A percentile compares a stretch with the other conserved stretches of the same genome.
phyloP scores from a whole-genome alignment of 2,888 invertebrate genomes.

The Anorthoa munda region DNA sequence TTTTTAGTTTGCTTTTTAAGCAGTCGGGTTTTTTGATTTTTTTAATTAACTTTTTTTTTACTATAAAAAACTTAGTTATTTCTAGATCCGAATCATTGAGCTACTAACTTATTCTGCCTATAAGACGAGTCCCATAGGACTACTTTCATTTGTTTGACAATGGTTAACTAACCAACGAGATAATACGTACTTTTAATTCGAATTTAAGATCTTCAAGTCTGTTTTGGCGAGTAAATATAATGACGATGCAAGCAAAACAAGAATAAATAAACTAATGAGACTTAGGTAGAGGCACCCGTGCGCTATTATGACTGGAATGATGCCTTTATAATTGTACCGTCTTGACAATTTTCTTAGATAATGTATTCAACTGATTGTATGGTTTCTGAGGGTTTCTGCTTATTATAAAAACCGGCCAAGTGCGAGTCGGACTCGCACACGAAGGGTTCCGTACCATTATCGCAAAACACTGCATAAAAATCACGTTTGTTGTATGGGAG shows the following conservation, averaged over 20 bases:
- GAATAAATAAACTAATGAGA: background rate
- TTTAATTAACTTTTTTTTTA: too few relatives aligned
- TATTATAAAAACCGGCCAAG: background rate
- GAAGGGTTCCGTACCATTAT: too few relatives aligned
- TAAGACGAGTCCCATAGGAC: background rate
- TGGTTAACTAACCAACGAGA: background rate
- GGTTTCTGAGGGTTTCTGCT: background rate
- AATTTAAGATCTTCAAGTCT: background rate
- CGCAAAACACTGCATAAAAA: too few relatives aligned
- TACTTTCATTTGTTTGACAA: background rate
- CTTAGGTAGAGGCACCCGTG: background rate
- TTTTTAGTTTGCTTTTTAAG: too few relatives aligned
- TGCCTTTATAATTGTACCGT: background rate
- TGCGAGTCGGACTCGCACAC: too few relatives aligned
- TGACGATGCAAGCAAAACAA: constrained; percentile 1
- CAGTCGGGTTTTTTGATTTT: too few relatives aligned
- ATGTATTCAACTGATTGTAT: background rate
- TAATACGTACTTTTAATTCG: background rate
- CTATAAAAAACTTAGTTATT: background rate
- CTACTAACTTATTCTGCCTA: background rate
- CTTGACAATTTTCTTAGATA: constrained; percentile 12
- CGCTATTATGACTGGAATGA: constrained; percentile 2
- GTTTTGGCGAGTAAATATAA: background rate
- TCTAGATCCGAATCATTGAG: background rate
- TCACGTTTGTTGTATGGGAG: too few relatives aligned